Percentiles rank a stretch among this genome's conserved stretches.
Conservation (phyloP, 2,888 invertebrate genomes). For the Deroplatys truncata region DNA sequence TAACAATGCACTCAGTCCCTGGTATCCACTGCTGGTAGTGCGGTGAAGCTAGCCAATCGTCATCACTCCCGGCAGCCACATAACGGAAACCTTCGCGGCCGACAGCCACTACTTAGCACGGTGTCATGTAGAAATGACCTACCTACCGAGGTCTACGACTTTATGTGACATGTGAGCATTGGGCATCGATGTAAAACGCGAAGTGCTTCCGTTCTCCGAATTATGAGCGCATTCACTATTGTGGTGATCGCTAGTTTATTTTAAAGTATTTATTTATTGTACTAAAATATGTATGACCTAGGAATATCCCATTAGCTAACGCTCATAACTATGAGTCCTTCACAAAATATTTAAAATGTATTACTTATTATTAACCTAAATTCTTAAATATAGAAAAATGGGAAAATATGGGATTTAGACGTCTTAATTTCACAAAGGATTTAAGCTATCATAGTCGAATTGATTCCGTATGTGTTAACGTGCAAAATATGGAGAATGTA, state of each 20-base stretch:
- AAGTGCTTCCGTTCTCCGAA: not conserved
- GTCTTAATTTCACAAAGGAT: not conserved
- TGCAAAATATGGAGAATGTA: not conserved
- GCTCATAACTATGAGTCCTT: not conserved
- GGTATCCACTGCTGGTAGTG: not conserved
- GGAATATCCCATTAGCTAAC: not conserved
- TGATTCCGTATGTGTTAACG: not conserved
- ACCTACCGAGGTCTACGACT: not conserved
- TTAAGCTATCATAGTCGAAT: not conserved
- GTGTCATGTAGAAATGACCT: not conserved
- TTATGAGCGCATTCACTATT: too few species aligned
- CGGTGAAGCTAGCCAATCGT: constrained; percentile 1
- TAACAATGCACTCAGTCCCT: not conserved
- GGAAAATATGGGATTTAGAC: not conserved
- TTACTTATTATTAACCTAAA: not conserved
- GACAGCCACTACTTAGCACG: not conserved
- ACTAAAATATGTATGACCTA: too few species aligned
- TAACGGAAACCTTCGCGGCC: constrained; percentile 16
- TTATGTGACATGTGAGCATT: not conserved
- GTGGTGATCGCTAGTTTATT: not conserved
- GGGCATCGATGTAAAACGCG: too few species aligned
- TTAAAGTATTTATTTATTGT: not conserved
- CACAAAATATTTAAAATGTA: not conserved
- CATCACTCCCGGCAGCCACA: constrained; percentile 11
- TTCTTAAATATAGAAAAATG: not conserved